Evolutionary conservation across 1,140 invertebrate genomes (phyloP), one percentile per base, ranked within the genome.

Genomic region (Drosophila gunungcola): DNA sequence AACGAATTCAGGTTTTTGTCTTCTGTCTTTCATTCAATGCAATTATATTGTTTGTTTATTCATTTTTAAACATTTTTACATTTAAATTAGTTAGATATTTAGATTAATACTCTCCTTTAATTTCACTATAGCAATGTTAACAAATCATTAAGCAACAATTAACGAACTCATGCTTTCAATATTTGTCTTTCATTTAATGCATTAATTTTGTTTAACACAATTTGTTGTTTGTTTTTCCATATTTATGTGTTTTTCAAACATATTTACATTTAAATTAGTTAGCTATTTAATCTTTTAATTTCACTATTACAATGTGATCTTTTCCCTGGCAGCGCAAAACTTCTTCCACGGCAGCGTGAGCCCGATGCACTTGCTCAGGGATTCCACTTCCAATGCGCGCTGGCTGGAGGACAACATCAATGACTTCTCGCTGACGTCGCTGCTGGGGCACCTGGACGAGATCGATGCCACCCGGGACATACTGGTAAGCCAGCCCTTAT

Each of bases 341-440:
- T 83, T 91, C 12, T 90, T 90, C 53, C 89, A 81, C 51, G 83
- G 93, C 92, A 94, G 93, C 93, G 94, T 95, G 36, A 96, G 96
- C 67, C 96, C 96, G n/a, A 95, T 96, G 53, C 94, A 95, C 82
- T 94, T 97, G 82, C 93, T 97, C 25, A 95, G 96, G 62, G 96
- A 97, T 75, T 80, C 90, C 13, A 81, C 86, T 4, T 91, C 91
- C 1, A 91, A 92, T 84, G 75, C 91, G 1, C 90, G 86, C 45
- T 97, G 96, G 96, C 93, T 97, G 27, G 96, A 96, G 80, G 94
- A 95, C 6, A 94, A 96, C 90, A 95, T 96, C 21, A 95, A 95
- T 60, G 96, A 97, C 92, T 97, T 96, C 93, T 97, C 96, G 16
- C 93, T 97, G 39, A 96, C 95, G 83, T 96, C 95, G 92, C 95